A percentile compares a stretch with the other conserved stretches of the same genome.
phyloP scores from a whole-genome alignment of 2,888 invertebrate genomes.

The Entomobrya proxima region DNA sequence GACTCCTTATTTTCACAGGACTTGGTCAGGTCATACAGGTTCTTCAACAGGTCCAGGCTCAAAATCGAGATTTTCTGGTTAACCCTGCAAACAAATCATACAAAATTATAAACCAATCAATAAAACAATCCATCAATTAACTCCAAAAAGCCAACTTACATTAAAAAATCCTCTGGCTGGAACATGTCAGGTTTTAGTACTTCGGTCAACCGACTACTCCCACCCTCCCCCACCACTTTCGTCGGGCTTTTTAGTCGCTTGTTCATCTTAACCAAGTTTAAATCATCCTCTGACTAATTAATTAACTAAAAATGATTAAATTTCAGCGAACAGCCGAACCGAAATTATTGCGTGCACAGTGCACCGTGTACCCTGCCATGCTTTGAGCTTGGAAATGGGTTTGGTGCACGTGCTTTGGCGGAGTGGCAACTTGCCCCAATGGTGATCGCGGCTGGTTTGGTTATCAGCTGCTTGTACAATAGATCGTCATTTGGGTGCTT shows the following conservation, averaged over 20 bases:
- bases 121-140: neutral
- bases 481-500: too few species aligned
- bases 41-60: constrained; percentile 82
- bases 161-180: constrained; percentile 71
- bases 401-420: too few species aligned
- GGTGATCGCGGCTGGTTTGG: too few species aligned
- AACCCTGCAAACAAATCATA: constrained; percentile 54
- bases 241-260: constrained; percentile 6
- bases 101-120: neutral
- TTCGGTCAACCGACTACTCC: neutral
- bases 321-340: too few species aligned
- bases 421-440: too few species aligned
- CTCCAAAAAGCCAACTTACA: constrained; percentile 63
- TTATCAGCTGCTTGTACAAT: too few species aligned
- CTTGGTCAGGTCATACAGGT: constrained; percentile 84
- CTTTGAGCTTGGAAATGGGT: too few species aligned
- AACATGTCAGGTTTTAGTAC: constrained; percentile 47
- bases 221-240: neutral
- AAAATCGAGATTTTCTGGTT: constrained; percentile 55
- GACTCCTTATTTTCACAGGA: constrained; percentile 42
- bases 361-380: too few species aligned
- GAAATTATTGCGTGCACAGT: too few species aligned
- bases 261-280: neutral
- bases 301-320: too few species aligned
- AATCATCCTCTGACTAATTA: neutral